Conservation (phyloP, 2,888 invertebrate species). For the Ophion costatus region DNA sequence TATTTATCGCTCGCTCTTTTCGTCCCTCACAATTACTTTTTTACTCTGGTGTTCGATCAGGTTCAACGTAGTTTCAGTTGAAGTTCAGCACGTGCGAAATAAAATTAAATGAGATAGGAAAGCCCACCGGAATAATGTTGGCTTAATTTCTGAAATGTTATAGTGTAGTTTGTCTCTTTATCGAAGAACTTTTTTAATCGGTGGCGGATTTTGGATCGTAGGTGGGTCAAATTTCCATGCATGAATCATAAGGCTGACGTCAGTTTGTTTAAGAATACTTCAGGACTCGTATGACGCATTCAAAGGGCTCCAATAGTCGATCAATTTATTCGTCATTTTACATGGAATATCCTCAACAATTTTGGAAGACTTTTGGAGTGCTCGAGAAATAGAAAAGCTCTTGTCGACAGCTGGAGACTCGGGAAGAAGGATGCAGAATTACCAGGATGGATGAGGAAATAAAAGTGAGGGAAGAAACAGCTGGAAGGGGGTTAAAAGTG, state of each 20-base stretch:
- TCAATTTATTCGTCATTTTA: too few relatives aligned
- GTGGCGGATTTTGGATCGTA: too few relatives aligned
- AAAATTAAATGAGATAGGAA: background rate
- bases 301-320: background rate
- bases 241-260: too few relatives aligned
- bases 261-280: too few relatives aligned
- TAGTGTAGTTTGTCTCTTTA: too few relatives aligned
- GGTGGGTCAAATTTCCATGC: too few relatives aligned
- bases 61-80: background rate
- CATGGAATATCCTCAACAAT: too few relatives aligned
- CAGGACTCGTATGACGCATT: background rate
- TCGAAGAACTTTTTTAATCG: too few relatives aligned
- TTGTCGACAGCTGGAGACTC: constrained; percentile 6
- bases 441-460: constrained; percentile 10
- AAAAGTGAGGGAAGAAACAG: constrained; percentile 38
- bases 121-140: background rate
- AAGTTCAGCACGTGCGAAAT: background rate
- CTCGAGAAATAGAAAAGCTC: background rate
- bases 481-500: constrained; percentile 13
- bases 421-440: background rate
- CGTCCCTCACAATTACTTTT: background rate
- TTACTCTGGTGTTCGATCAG: background rate
- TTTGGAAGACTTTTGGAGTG: background rate
- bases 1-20: background rate
- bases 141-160: background rate